phyloP scores from a whole-genome alignment of 37 sponge, comb jelly and placozoan genomes.

The Eunapius fragilis region DNA sequence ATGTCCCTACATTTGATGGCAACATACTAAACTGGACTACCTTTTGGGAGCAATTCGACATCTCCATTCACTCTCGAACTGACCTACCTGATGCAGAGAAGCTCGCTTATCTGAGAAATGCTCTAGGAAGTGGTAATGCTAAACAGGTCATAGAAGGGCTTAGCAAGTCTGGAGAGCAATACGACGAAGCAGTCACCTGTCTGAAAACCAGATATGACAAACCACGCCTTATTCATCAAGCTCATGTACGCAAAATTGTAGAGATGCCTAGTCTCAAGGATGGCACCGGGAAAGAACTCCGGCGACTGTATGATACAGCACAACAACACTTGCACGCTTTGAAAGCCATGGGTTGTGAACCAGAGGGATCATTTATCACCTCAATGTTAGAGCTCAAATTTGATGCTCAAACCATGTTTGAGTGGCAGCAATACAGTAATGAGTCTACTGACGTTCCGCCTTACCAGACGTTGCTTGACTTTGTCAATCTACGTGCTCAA shows the following conservation, averaged over 20 bases:
- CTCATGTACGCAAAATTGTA: background rate
- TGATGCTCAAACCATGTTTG: background rate
- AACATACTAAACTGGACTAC: background rate
- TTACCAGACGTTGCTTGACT: background rate
- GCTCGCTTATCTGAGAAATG: slow-evolving; percentile 2
- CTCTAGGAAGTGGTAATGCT: background rate
- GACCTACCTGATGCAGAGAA: background rate
- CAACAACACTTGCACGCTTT: background rate
- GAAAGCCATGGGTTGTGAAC: background rate
- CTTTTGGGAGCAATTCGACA: slow-evolving; percentile 1
- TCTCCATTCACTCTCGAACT: background rate
- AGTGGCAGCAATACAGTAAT: slow-evolving; percentile 1
- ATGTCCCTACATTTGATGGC: background rate
- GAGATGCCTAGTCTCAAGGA: background rate
- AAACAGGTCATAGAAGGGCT: background rate
- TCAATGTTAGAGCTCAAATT: background rate
- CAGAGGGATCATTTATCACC: background rate
- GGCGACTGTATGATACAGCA: background rate
- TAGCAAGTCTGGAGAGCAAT: slow-evolving; percentile 1
- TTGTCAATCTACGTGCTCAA: slow-evolving; percentile 9
- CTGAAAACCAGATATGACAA: background rate
- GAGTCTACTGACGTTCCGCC: background rate
- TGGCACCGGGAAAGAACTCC: background rate
- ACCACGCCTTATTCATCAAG: slow-evolving; percentile 2
- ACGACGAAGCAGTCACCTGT: background rate